These are phyloP conservation scores for Marcusenius ussheri DNA, from an alignment of 2,113 vertebrate species.

Conservation along the genomic window DNA sequence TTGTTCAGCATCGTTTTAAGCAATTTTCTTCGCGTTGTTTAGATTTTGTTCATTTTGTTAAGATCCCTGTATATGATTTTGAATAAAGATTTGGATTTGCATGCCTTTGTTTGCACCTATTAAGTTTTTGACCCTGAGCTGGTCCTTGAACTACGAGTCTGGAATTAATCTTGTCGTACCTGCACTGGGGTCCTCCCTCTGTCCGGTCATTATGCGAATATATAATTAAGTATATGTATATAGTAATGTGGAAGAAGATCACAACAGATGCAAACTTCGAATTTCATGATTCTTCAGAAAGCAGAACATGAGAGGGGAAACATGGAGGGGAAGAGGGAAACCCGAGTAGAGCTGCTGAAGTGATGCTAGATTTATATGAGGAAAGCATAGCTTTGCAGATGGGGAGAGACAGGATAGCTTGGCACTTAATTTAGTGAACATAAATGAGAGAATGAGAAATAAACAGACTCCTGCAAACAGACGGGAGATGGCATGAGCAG, in stretches of 20 bases:
- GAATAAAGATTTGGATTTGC: neutral
- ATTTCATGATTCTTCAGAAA: neutral
- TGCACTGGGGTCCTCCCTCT: neutral
- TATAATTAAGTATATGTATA: neutral
- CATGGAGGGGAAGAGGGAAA: neutral
- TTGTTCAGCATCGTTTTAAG: neutral
- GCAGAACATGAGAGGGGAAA: neutral
- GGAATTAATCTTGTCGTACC: neutral
- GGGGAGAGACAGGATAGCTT: neutral
- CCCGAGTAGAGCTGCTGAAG: neutral
- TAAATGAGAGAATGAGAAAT: conserved; percentile 13
- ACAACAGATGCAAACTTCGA: neutral
- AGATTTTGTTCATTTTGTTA: neutral
- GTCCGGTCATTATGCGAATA: neutral
- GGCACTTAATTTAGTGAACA: neutral
- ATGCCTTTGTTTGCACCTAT: neutral
- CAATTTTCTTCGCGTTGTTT: neutral
- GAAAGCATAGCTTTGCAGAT: neutral
- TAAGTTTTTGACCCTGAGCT: neutral
- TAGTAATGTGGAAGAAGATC: neutral
- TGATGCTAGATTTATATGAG: neutral
- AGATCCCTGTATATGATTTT: neutral
- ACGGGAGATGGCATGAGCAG: neutral
- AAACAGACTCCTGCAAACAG: neutral
- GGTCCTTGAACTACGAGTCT: neutral